These are phyloP conservation scores for Parnassius apollo DNA, from an alignment of 2,888 invertebrate species.

Conservation along the genomic window DNA sequence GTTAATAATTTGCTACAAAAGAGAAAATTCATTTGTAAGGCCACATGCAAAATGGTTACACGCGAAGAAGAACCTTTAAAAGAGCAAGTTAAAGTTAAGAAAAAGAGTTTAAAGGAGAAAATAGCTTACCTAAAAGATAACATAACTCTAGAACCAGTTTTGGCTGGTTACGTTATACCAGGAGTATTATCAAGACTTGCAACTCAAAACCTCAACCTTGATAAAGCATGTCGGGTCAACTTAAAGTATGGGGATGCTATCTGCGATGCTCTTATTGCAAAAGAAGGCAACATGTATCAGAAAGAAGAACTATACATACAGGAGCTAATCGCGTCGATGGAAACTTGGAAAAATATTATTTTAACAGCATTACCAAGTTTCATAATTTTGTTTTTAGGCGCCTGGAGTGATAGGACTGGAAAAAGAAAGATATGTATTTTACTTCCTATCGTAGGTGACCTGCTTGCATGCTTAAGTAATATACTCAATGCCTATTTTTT, in stretches of 20 bases:
- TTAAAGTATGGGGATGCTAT: slow-evolving; percentile 84
- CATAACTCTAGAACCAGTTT: slow-evolving; percentile 84
- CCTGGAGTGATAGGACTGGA: slow-evolving; percentile 82
- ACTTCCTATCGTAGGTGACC: slow-evolving; percentile 77
- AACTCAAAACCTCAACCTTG: slow-evolving; percentile 90
- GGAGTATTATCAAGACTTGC: slow-evolving; percentile 85
- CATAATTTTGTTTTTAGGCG: slow-evolving; percentile 79
- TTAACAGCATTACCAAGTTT: slow-evolving; percentile 78
- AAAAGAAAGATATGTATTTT: slow-evolving; percentile 80
- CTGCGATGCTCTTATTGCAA: slow-evolving; percentile 86
- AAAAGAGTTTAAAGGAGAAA: slow-evolving; percentile 66
- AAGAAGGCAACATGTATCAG: slow-evolving; percentile 84
- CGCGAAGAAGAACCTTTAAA: slow-evolving; percentile 59
- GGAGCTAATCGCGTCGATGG: slow-evolving; percentile 76
- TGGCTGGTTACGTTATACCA: slow-evolving; percentile 83
- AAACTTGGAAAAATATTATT: slow-evolving; percentile 78
- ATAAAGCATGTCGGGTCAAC: slow-evolving; percentile 92
- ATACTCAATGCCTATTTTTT: slow-evolving; percentile 78
- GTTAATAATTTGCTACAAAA: slow-evolving; percentile 9
- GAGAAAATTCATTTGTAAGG: slow-evolving; percentile 18
- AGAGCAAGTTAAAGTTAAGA: slow-evolving; percentile 39
- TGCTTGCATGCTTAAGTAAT: slow-evolving; percentile 70
- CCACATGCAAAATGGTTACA: slow-evolving; percentile 43
- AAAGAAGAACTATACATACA: slow-evolving; percentile 83
- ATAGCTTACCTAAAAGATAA: slow-evolving; percentile 73